These are phyloP conservation scores for Tyrophagus putrescentiae DNA, from an alignment of 1,140 invertebrate genomes.

Conservation along the genomic window DNA sequence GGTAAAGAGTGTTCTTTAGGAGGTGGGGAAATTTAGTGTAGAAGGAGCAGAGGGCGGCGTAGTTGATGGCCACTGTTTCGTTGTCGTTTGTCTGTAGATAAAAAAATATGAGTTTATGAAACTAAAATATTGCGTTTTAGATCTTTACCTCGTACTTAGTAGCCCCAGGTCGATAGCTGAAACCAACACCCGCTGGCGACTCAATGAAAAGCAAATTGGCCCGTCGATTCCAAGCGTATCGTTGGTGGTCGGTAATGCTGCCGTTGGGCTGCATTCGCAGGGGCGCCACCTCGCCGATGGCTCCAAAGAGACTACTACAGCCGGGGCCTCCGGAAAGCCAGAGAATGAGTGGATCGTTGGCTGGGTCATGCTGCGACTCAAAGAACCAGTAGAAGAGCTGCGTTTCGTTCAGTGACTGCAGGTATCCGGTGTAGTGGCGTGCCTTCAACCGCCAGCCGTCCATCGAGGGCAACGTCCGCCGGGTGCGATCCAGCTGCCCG, in stretches of 20 bases:
- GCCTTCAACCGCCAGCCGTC: too few relatives aligned
- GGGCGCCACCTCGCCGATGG: slow-evolving; percentile 41
- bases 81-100: slow-evolving; percentile 40
- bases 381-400: slow-evolving; percentile 37
- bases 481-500: too few relatives aligned
- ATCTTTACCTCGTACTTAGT: slow-evolving; percentile 36
- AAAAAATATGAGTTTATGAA: too few relatives aligned
- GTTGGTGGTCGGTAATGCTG: slow-evolving; percentile 34
- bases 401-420: slow-evolving; percentile 26
- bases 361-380: slow-evolving; percentile 36
- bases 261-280: slow-evolving; percentile 34
- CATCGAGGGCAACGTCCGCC: too few relatives aligned
- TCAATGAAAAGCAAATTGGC: slow-evolving; percentile 56
- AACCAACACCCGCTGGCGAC: slow-evolving; percentile 43
- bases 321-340: slow-evolving; percentile 45
- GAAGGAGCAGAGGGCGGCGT: slow-evolving; percentile 37
- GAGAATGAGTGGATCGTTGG: slow-evolving; percentile 38
- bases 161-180: slow-evolving; percentile 38
- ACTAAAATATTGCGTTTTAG: too few relatives aligned
- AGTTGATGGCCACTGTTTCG: slow-evolving; percentile 33
- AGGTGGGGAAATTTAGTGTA: slow-evolving; percentile 40
- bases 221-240: slow-evolving; percentile 42
- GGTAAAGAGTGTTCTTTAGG: slow-evolving; percentile 33
- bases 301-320: slow-evolving; percentile 39
- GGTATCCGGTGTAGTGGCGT: slow-evolving; percentile 31